phyloP scores from a whole-genome alignment of 1,140 invertebrate genomes.

The Zaprionus nigranus region DNA sequence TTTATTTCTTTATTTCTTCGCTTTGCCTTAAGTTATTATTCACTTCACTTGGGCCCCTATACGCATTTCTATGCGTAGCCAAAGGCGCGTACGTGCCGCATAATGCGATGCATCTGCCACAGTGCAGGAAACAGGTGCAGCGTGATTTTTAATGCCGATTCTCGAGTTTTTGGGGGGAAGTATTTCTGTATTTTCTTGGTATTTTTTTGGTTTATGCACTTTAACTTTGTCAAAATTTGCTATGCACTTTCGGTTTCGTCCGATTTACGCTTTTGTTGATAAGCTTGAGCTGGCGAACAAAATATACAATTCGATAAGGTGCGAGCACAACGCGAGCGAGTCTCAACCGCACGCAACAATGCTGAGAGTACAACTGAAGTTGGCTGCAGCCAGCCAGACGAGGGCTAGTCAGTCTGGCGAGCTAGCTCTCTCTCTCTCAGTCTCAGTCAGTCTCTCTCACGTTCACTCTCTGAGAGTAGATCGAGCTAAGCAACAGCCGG shows the following conservation, averaged over 20 bases:
- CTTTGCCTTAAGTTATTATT: slow-evolving; percentile 57
- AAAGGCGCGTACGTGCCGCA: slow-evolving; percentile 71
- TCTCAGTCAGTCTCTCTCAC: background rate
- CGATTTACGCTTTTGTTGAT: slow-evolving; percentile 20
- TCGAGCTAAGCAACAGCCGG: slow-evolving; percentile 39
- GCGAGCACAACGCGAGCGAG: background rate
- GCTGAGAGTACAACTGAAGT: slow-evolving; percentile 52
- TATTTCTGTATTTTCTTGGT: background rate
- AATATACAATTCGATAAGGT: background rate
- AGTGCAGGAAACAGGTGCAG: slow-evolving; percentile 71
- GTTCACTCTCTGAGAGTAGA: slow-evolving; percentile 11
- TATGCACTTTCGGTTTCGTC: slow-evolving; percentile 59
- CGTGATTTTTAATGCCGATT: slow-evolving; percentile 20
- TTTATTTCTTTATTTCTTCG: slow-evolving; percentile 24
- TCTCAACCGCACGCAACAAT: slow-evolving; percentile 58
- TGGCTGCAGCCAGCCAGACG: slow-evolving; percentile 13
- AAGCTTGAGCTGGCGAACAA: slow-evolving; percentile 11
- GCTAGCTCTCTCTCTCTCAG: slow-evolving; percentile 6
- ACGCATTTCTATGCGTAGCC: slow-evolving; percentile 65
- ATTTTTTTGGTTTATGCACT: background rate
- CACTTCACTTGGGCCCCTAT: slow-evolving; percentile 50
- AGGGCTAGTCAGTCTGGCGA: slow-evolving; percentile 22
- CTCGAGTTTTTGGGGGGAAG: background rate
- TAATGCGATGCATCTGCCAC: slow-evolving; percentile 50
- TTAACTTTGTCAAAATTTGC: slow-evolving; percentile 20